Percentiles rank a stretch among this genome's conserved stretches.
Evolutionary conservation across 2,888 invertebrate species (phyloP).

Genomic region (Pterobdella sp.): DNA sequence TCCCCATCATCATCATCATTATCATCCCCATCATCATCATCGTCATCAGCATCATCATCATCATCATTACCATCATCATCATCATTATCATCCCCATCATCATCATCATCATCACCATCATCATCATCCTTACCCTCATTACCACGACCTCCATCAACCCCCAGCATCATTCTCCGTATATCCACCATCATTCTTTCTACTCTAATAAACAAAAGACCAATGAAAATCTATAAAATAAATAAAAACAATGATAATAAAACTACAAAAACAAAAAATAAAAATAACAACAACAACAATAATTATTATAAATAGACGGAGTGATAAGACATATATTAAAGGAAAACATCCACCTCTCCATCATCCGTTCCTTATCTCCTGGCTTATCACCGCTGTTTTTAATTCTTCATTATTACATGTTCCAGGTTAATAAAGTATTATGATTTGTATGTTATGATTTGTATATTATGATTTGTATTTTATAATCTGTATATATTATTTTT

Average conservation of each 20-base stretch:
- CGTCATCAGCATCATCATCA: slow-evolving; percentile 21
- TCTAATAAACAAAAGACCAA: background rate
- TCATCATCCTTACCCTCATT: slow-evolving; percentile 11
- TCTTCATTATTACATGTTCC: no score
- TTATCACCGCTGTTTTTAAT: no score
- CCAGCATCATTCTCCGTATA: background rate
- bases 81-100: slow-evolving; percentile 3
- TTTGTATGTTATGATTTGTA: no score
- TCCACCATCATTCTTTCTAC: background rate
- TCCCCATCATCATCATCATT: background rate
- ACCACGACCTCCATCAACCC: background rate
- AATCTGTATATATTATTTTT: no score
- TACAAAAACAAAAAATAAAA: background rate
- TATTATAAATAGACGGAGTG: background rate
- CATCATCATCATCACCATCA: slow-evolving; percentile 18
- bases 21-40: slow-evolving; percentile 14
- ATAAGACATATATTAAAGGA: no score
- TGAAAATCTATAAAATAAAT: background rate
- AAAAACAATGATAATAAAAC: background rate
- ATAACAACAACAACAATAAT: background rate
- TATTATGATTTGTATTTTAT: no score
- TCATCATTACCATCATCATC: slow-evolving; percentile 17
- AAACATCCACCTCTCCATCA: no score
- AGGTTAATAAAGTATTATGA: no score
- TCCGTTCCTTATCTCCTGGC: no score